Evolutionary conservation across 2,888 invertebrate species (phyloP), one percentile per base, ranked within the genome.

Genomic region (Atethmia centrago): DNA sequence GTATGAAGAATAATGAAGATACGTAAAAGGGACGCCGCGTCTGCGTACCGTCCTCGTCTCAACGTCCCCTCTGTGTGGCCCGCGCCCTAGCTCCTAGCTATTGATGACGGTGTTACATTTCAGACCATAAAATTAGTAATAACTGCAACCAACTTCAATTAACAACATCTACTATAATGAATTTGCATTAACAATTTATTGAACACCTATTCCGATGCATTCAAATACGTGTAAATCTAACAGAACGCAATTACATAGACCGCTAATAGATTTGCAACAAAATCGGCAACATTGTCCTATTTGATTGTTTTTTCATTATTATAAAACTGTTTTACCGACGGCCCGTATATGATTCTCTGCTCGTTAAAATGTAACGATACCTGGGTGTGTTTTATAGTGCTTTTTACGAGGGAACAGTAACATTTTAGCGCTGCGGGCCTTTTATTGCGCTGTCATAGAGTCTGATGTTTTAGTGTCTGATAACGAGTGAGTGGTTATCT

Each of bases 391-490:
- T 94, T 95, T 96, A 95, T 95, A 92, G 92, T 94, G 88, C 87
- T 81, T 93, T 95, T 96, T 96, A 96, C 92, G 95, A 93, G 90
- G 88, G 92, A 93, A 91, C 92, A 94, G 94, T 94, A 93, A 95
- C 96, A 94, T 95, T 96, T 96, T 95, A 96, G 96, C 95, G 95
- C 94, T 96, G 96, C 96, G 96, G 96, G 96, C 93, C 82, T 90
- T 96, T 96, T 95, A 95, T 94, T 92, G 89, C 93, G 88, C 91
- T 93, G 93, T 93, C 95, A 94, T 95, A 95, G 95, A 93, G 90
- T 91, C 92, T 92, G 90, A 91, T 90, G 93, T 93, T 95, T 96
- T 95, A 96, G 94, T 93, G 90, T 84, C 93, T 93, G 96, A 96
- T 96, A 96, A 95, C 95, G 91, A 94, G 92, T 93, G 83, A 81